Evolutionary conservation across 1,140 invertebrate genomes (phyloP).

Genomic region (Drosophila persimilis): DNA sequence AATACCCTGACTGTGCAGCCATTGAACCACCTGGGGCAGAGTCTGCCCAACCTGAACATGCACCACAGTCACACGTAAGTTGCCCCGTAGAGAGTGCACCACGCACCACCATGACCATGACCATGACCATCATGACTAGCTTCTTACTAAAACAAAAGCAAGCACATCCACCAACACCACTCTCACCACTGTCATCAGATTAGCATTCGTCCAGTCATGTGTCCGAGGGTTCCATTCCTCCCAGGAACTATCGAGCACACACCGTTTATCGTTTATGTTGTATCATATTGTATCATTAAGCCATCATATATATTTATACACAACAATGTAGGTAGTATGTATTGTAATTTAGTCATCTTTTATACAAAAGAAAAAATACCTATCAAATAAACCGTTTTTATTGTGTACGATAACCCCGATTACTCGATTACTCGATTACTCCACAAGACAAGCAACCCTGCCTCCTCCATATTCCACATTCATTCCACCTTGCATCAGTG

Average conservation of each 20-base stretch:
- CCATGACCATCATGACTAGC: constrained; percentile 55
- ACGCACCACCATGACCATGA: constrained; percentile 12
- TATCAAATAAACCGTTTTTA: too few species aligned
- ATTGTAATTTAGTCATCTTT: constrained; percentile 38
- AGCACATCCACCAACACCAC: constrained; percentile 27
- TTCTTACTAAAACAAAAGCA: constrained; percentile 61
- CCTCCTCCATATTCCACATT: too few species aligned
- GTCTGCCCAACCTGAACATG: constrained; percentile 87
- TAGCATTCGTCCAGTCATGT: constrained; percentile 26
- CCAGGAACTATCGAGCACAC: constrained; percentile 28
- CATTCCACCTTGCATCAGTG: too few species aligned
- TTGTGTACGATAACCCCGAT: too few species aligned
- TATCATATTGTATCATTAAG: constrained; percentile 32
- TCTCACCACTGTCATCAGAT: constrained; percentile 29
- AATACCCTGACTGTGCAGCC: constrained; percentile 91
- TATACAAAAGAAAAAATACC: constrained; percentile 17
- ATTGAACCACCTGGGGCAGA: constrained; percentile 87
- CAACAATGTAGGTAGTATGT: too few species aligned
- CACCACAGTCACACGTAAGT: constrained; percentile 81
- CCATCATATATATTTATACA: too few species aligned
- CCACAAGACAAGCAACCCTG: too few species aligned
- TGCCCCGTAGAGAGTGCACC: constrained; percentile 49
- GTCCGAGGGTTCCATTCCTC: constrained; percentile 6
- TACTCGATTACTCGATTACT: too few species aligned
- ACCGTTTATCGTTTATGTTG: constrained; percentile 47